A percentile compares a stretch with the other conserved stretches of the same genome.
Evolutionary conservation across 2,888 invertebrate species (phyloP).

Genomic region (Cyaniris semiargus): DNA sequence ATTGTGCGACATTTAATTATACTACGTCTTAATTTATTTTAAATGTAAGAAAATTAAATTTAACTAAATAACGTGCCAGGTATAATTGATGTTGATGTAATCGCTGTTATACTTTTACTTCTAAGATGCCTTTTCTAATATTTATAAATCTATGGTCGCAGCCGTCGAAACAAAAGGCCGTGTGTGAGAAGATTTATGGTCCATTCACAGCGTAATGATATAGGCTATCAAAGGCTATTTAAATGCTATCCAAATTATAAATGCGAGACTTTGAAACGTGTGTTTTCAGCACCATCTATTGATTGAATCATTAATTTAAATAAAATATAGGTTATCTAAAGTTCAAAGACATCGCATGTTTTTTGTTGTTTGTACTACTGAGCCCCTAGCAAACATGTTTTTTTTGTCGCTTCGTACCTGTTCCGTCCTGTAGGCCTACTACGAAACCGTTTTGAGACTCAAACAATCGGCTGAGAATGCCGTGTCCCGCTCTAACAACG

Average conservation of each 20-base stretch:
- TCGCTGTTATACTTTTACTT: background rate
- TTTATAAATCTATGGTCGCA: conserved; percentile 22
- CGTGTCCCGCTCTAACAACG: no score
- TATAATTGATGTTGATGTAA: background rate
- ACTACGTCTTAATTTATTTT: no score
- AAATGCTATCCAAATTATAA: conserved; percentile 62
- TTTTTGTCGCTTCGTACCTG: no score
- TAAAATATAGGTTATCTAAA: background rate
- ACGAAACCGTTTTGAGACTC: no score
- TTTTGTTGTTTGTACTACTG: no score
- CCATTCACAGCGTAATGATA: conserved; percentile 74
- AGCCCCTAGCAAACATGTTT: no score
- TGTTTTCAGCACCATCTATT: background rate
- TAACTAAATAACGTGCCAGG: background rate
- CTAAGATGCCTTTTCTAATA: background rate
- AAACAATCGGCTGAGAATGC: no score
- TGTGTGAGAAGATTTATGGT: conserved; percentile 73
- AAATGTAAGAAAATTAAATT: no score
- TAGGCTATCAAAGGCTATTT: conserved; percentile 74
- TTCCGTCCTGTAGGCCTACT: no score
- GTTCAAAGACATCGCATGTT: no score
- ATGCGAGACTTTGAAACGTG: conserved; percentile 3
- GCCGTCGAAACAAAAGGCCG: conserved; percentile 70
- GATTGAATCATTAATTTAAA: background rate
- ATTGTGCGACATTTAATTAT: no score